These are phyloP conservation scores for Manis pentadactyla DNA, from an alignment of 2,797 vertebrate genomes.

Conservation along the genomic window DNA sequence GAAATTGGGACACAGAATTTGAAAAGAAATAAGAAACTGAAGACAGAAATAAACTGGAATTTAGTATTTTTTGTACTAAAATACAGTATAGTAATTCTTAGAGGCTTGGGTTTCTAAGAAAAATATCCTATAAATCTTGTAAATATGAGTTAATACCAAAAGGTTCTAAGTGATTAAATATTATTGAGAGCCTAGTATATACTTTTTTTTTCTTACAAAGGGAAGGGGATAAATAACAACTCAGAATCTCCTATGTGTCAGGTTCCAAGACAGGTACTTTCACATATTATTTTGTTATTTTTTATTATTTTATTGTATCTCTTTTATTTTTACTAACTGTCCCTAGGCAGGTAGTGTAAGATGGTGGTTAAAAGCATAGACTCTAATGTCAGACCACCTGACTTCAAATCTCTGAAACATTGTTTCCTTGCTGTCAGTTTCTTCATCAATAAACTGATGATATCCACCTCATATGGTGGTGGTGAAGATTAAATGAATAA, in stretches of 20 bases:
- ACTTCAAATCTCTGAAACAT: background rate
- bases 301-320: background rate
- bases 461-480: background rate
- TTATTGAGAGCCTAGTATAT: background rate
- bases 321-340: background rate
- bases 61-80: background rate
- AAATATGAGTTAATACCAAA: background rate
- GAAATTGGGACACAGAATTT: constrained; percentile 38
- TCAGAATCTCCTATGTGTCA: background rate
- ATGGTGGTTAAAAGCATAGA: background rate
- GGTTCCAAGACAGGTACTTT: background rate
- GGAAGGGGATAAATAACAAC: background rate
- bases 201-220: background rate
- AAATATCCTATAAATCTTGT: background rate
- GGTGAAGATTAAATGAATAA: background rate
- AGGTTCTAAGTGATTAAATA: background rate
- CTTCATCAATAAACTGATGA: background rate
- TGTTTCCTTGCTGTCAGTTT: background rate
- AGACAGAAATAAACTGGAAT: constrained; percentile 28
- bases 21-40: constrained; percentile 51
- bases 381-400: background rate
- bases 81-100: background rate
- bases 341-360: background rate
- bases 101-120: constrained; percentile 26
- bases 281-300: background rate